Conservation (phyloP, 2,113 vertebrate genomes). For the Rhegmatorhina hoffmannsi region DNA sequence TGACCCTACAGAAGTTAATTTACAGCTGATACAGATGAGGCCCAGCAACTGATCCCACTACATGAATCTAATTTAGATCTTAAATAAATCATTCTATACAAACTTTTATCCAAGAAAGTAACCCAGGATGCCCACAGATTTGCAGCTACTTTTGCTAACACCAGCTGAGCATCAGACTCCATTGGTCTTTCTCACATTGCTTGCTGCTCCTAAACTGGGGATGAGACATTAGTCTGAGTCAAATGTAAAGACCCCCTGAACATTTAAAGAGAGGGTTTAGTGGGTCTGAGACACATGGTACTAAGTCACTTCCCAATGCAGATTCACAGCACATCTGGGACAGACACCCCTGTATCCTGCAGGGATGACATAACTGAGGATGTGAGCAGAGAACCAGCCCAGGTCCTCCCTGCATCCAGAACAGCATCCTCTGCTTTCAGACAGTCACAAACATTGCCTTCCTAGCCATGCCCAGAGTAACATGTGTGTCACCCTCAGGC, state of each 20-base stretch:
- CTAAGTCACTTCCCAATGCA: not conserved
- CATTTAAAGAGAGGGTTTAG: not conserved
- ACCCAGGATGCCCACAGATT: not conserved
- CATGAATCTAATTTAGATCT: not conserved
- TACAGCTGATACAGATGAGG: not conserved
- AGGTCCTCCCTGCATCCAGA: not conserved
- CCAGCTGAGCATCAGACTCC: not conserved
- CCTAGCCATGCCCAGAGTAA: not conserved
- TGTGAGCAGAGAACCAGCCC: not conserved
- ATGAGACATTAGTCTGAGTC: not conserved
- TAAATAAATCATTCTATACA: not conserved
- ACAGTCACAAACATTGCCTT: not conserved
- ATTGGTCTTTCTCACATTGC: not conserved
- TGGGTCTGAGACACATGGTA: not conserved
- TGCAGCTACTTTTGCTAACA: not conserved
- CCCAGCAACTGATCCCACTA: not conserved
- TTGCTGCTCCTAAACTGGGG: not conserved
- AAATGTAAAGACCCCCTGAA: not conserved
- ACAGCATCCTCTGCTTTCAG: not conserved
- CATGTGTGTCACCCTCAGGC: accelerated
- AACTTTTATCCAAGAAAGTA: not conserved
- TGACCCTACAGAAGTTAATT: not conserved
- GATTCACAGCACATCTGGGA: not conserved
- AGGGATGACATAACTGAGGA: not conserved
- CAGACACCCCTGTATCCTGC: not conserved